phyloP scores from a whole-genome alignment of 2,113 vertebrate genomes.

The Macroglossus sobrinus region DNA sequence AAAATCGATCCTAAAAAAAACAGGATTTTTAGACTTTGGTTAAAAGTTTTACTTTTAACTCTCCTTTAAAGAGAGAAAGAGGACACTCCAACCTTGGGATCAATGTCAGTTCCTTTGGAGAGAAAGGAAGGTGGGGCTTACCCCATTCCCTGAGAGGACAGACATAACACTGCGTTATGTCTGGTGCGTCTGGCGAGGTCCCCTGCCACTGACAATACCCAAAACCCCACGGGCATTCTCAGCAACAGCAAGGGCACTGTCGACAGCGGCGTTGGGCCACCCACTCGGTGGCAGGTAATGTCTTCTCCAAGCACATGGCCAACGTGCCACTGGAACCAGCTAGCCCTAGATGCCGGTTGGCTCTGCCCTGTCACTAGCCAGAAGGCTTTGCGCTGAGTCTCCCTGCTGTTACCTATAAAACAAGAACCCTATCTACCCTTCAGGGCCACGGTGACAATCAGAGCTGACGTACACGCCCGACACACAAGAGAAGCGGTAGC shows the following conservation, averaged over 20 bases:
- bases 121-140: background rate
- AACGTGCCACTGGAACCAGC: accelerated
- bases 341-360: accelerated
- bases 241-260: background rate
- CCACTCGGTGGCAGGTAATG: background rate
- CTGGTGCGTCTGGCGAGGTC: background rate
- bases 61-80: background rate
- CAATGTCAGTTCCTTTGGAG: background rate
- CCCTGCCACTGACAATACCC: accelerated
- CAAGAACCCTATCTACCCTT: background rate
- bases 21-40: background rate
- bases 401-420: background rate
- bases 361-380: background rate
- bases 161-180: accelerated
- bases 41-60: background rate
- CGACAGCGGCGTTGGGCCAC: background rate
- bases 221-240: background rate
- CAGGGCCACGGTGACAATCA: background rate
- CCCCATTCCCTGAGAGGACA: background rate
- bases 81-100: background rate
- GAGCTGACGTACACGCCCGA: background rate
- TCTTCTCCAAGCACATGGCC: background rate
- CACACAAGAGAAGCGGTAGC: background rate
- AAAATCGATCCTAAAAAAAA: background rate
- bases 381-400: background rate